A percentile compares a stretch with the other conserved stretches of the same genome.
These are phyloP conservation scores for Numenius phaeopus DNA, from an alignment of 2,797 vertebrate species.

Conservation along the genomic window DNA sequence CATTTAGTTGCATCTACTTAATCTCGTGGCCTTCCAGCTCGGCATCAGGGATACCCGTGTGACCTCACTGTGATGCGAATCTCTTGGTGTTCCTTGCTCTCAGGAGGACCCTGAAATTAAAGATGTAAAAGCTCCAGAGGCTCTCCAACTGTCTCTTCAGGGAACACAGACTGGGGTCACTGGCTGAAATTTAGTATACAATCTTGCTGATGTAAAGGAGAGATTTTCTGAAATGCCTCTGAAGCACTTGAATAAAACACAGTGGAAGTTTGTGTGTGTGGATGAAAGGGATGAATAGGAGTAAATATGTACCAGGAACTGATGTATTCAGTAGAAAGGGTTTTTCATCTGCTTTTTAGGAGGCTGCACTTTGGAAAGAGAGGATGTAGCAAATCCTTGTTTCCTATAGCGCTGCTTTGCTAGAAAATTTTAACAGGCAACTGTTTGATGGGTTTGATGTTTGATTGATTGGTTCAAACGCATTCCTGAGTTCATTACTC, in stretches of 20 bases:
- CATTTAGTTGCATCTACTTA: not conserved
- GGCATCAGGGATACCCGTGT: rapidly evolving
- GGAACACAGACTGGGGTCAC: not conserved
- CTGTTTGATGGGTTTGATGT: not conserved
- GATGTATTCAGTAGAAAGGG: not conserved
- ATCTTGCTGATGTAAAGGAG: not conserved
- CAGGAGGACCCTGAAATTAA: conserved; percentile 1
- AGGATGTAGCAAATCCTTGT: not conserved
- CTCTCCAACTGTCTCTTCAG: not conserved
- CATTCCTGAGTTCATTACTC: not conserved
- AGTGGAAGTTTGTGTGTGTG: not conserved
- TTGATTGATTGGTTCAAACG: not conserved
- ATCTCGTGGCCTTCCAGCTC: not conserved
- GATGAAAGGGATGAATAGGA: not conserved
- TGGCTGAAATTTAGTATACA: not conserved
- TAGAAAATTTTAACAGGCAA: not conserved
- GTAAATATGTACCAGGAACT: not conserved
- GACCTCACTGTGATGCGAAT: not conserved
- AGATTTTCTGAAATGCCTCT: not conserved
- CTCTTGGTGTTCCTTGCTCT: not conserved
- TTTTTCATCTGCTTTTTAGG: not conserved
- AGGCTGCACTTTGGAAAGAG: not conserved
- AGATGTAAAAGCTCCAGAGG: not conserved
- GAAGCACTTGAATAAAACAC: not conserved
- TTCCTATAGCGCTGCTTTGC: not conserved